Base-by-base conservation (phyloP, 2,113 vertebrate genomes). In the Thunnus maccoyii region DNA sequence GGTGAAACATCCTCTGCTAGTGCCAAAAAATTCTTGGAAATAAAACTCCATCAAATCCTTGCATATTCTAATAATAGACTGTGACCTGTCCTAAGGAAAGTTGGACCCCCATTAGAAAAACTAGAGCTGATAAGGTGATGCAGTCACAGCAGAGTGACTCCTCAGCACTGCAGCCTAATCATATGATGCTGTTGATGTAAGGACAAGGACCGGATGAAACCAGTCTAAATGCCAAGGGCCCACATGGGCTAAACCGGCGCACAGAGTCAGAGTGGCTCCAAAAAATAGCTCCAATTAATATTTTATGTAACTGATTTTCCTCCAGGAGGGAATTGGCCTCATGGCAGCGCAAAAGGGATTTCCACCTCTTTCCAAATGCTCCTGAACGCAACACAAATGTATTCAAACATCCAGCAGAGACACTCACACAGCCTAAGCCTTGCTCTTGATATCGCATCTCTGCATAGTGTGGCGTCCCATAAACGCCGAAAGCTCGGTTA, bases 171-270 rank as follows among this genome's bases (percentile, higher is more conserved):
- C 89, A 82, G 84, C 70, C 55, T 62, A 32, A 88, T 78, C 86
- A 84, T 80, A 79, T 84, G 90, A 84, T 91, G 89, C 80, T 86
- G 88, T 88, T 90, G 86, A 88, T 90, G 80, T 72, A 66, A 82
- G 84, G 76, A 86, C 1, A 73, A 44, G 50, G 83, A 83, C 92
- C 86, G 93, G 93, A 89, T 93, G 74, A 73, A 91, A 85, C 91
- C 86, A 76, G 93, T 78, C 58, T 65, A 55, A 66, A 76, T 44
- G 51, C 50, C 52, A 72, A 0, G 14, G 87, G 90, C 89, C 92
- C 89, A n/a, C 72, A 55, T 0, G 66, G 6, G 25, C 71, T 64
- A 32, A 57, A 30, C 36, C 60, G 57, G 30, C 57, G 70, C 61
- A 57, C 72, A 2, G 5, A 22, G 20, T 15, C 36, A 32, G 25